A percentile compares a stretch with the other conserved stretches of the same genome.
Conservation (phyloP, 2,888 invertebrate genomes). For the Spialia ferax region DNA sequence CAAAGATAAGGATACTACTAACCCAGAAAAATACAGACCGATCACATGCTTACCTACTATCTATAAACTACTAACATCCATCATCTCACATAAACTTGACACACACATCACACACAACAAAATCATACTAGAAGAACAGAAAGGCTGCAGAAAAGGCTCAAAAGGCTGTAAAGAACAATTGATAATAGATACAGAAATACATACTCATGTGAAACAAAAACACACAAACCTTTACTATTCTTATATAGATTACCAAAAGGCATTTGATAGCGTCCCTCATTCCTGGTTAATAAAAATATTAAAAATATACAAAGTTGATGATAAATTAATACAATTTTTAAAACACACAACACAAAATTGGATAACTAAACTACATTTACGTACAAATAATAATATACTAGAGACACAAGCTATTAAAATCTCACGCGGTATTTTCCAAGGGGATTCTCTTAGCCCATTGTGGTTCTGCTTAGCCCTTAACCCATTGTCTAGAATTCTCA, state of each 20-base stretch:
- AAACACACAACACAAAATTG: constrained; percentile 37
- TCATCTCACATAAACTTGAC: constrained; percentile 35
- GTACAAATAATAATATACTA: not conserved
- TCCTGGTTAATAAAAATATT: constrained; percentile 41
- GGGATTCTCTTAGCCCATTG: constrained; percentile 27
- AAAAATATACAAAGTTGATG: constrained; percentile 42
- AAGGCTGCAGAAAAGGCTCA: constrained; percentile 25
- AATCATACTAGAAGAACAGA: constrained; percentile 40
- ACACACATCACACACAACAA: constrained; percentile 34
- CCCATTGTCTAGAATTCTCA: constrained; percentile 26
- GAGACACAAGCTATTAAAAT: constrained; percentile 14
- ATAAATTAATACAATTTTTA: constrained; percentile 35
- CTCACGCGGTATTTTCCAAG: constrained; percentile 31
- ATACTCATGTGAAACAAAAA: constrained; percentile 13
- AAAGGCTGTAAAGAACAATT: constrained; percentile 41
- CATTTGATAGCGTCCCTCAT: constrained; percentile 44
- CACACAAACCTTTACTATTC: constrained; percentile 36
- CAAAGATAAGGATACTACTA: constrained; percentile 24
- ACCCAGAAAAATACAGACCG: constrained; percentile 50
- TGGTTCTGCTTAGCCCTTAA: constrained; percentile 9
- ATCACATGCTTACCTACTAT: constrained; percentile 46
- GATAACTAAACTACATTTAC: constrained; percentile 37
- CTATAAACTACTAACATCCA: constrained; percentile 44
- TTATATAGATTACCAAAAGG: constrained; percentile 40
- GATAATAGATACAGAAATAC: constrained; percentile 21